Percentiles rank a stretch among this genome's conserved stretches.
Conservation (phyloP, 2,797 vertebrate species). For the Sebastes steindachneri region DNA sequence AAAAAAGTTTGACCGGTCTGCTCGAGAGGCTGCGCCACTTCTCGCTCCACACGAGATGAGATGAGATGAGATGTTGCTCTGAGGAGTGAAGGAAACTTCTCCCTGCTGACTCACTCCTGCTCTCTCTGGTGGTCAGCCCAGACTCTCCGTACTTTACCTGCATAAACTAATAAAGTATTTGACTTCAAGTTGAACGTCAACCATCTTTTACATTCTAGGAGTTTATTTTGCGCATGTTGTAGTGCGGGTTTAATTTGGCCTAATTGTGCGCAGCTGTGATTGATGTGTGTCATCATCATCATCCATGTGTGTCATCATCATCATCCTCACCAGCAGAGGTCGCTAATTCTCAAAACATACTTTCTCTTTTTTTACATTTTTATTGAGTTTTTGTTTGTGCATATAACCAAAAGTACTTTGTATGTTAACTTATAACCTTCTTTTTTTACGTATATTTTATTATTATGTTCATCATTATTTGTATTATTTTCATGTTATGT, state of each 20-base stretch:
- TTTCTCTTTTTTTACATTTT: no score
- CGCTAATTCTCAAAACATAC: not conserved
- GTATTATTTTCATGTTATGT: no score
- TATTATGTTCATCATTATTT: no score
- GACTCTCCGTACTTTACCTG: not conserved
- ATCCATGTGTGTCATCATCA: not conserved
- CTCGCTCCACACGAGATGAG: not conserved
- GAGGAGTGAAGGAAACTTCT: conserved; percentile 6
- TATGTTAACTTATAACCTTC: no score
- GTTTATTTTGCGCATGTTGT: not conserved
- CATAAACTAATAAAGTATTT: accelerated
- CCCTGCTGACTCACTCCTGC: conserved; percentile 20
- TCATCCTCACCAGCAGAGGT: conserved; percentile 53
- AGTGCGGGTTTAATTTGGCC: not conserved
- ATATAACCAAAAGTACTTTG: no score
- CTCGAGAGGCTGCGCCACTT: conserved; percentile 32
- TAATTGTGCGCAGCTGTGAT: not conserved
- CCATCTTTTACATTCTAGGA: not conserved
- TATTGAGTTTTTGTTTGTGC: no score
- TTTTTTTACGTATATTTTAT: no score
- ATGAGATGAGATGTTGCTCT: conserved; percentile 1
- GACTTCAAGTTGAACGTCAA: accelerated
- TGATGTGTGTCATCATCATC: not conserved
- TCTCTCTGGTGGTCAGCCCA: not conserved
- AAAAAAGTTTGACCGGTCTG: conserved; percentile 37